Evolutionary conservation across 1,140 invertebrate species (phyloP).

Genomic region (Orussus abietinus): DNA sequence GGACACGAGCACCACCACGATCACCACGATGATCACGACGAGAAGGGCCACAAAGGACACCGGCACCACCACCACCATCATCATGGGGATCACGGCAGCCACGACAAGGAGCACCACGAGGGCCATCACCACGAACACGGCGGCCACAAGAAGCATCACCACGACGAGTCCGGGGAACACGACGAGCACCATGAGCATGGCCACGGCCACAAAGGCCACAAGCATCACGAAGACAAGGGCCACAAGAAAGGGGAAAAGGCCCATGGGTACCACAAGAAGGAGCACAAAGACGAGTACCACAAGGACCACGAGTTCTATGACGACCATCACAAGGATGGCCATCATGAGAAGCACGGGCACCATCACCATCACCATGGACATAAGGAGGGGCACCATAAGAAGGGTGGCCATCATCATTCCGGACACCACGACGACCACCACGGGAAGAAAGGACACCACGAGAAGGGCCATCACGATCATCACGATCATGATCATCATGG

Average conservation of each 20-base stretch:
- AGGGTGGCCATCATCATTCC: slow-evolving; percentile 49
- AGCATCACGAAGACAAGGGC: slow-evolving; percentile 28
- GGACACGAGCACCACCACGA: slow-evolving; percentile 23
- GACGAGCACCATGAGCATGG: slow-evolving; percentile 27
- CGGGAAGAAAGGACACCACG: slow-evolving; percentile 58
- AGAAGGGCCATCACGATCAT: slow-evolving; percentile 48
- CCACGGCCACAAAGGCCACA: slow-evolving; percentile 27
- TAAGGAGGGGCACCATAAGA: slow-evolving; percentile 44
- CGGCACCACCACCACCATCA: slow-evolving; percentile 28
- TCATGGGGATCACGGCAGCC: slow-evolving; percentile 18
- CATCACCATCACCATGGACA: slow-evolving; percentile 48
- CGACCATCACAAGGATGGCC: slow-evolving; percentile 50
- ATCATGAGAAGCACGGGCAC: slow-evolving; percentile 38
- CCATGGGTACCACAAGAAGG: slow-evolving; percentile 21
- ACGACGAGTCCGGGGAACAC: slow-evolving; percentile 28
- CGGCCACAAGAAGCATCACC: slow-evolving; percentile 32
- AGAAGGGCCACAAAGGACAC: slow-evolving; percentile 27
- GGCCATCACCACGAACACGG: slow-evolving; percentile 27
- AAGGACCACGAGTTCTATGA: slow-evolving; percentile 62
- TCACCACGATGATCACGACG: slow-evolving; percentile 26
- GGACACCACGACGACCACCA: slow-evolving; percentile 43
- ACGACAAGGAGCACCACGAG: slow-evolving; percentile 22
- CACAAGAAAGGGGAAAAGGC: slow-evolving; percentile 33
- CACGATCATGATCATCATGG: slow-evolving; percentile 62
- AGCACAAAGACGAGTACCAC: slow-evolving; percentile 54